Base-by-base conservation (phyloP, 2,113 vertebrate species). In the Hystrix brachyura region DNA sequence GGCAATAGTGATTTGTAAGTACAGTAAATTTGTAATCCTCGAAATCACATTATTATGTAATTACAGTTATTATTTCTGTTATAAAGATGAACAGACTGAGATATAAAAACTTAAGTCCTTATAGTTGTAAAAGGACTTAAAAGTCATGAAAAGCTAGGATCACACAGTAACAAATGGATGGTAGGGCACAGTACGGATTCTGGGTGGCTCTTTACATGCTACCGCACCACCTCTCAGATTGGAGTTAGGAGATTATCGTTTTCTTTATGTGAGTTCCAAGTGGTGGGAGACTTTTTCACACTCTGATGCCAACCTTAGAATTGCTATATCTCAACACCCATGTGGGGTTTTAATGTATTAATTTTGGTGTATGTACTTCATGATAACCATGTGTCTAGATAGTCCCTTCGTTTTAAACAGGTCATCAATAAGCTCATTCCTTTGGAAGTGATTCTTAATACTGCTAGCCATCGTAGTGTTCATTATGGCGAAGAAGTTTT, bases 381-480 rank as follows among this genome's bases (percentile, higher is more conserved):
- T 72, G 12, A 43, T 87, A 92, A 27, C 14, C 78, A 0, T 53
- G 10, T n/a, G 1, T 60, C 34, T 55, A 46, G 62, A 38, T 87
- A 48, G 76, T 51, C 23, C 7, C 79, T 96, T 89, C 96, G 34
- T 76, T 97, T 96, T 88, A 95, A 94, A 93, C 71, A 99, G 99
- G 32, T 99, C 89, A 99, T 99, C 91, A 97, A 83, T 96, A 99
- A 98, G 81, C 99, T 99, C 53, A 99, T 99, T 29, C 99, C 99
- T 90, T 97, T 99, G 97, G 99, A 99, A 98, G 99, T 99, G 98
- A 95, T 99, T 95, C 98, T 99, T 57, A 99, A 99, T 98, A 99
- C 99, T 64, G 99, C 99, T 8, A 99, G 99, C 97, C 99, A 99
- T 96, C 99, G 99, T 92, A 98, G 99, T 97, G 99, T 99, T 98